phyloP scores from a whole-genome alignment of 1,140 invertebrate species.

The Acromyrmex echinatior region DNA sequence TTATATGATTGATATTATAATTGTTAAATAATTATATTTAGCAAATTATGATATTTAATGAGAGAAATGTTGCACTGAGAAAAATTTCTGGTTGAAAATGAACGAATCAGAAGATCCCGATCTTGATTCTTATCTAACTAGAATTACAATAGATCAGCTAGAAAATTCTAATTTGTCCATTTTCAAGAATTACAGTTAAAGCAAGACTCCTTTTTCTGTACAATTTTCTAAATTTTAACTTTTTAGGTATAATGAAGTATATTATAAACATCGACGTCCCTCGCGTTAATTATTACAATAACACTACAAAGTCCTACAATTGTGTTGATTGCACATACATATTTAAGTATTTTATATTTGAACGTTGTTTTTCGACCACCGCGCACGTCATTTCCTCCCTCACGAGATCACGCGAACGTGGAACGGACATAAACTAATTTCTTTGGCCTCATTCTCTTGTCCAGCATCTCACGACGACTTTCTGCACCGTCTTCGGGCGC shows the following conservation, averaged over 20 bases:
- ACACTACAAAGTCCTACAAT: background rate
- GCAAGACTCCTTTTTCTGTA: background rate
- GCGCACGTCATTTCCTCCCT: background rate
- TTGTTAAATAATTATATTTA: background rate
- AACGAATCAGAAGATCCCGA: too few relatives aligned
- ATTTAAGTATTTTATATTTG: background rate
- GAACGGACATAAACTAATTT: constrained; percentile 41
- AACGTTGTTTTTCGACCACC: background rate
- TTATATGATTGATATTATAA: background rate
- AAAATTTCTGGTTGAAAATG: too few relatives aligned
- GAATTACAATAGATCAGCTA: too few relatives aligned
- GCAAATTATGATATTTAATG: background rate
- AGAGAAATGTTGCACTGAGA: too few relatives aligned
- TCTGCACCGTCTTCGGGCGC: constrained; percentile 9
- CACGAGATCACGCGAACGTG: background rate
- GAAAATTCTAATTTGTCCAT: too few relatives aligned
- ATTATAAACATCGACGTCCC: background rate
- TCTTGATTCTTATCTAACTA: too few relatives aligned
- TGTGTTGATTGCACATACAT: background rate
- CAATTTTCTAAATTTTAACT: constrained; percentile 4
- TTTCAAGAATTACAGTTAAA: too few relatives aligned
- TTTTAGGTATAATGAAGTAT: background rate
- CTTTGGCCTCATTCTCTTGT: constrained; percentile 18
- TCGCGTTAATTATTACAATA: background rate
- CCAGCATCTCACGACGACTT: constrained; percentile 16